Conservation (phyloP, 2,113 vertebrate species). For the Melanostigma gelatinosum region DNA sequence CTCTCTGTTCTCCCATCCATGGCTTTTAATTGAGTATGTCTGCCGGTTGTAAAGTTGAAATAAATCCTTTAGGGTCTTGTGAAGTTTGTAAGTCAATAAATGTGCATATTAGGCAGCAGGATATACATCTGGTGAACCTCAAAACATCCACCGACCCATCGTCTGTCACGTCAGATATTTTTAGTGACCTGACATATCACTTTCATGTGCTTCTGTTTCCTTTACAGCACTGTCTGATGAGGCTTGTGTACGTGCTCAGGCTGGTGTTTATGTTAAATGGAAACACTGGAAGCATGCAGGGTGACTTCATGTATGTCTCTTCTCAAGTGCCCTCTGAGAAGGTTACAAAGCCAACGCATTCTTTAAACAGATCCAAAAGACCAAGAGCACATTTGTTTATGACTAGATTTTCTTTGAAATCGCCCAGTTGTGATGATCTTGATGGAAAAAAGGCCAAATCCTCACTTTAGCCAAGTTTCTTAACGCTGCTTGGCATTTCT, state of each 20-base stretch:
- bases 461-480: conserved; percentile 29
- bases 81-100: conserved; percentile 26
- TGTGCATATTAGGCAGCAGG: neutral
- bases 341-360: conserved; percentile 23
- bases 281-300: conserved; percentile 20
- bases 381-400: conserved; percentile 29
- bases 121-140: conserved; percentile 18
- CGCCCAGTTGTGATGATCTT: conserved; percentile 42
- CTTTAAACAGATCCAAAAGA: conserved; percentile 38
- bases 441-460: conserved; percentile 19
- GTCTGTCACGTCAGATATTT: conserved; percentile 11
- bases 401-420: conserved; percentile 37
- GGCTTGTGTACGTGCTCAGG: neutral
- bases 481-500: conserved; percentile 37
- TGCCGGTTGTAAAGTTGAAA: conserved; percentile 32
- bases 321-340: conserved; percentile 16
- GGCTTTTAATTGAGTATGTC: conserved; percentile 26
- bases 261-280: conserved; percentile 32
- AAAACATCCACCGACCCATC: conserved; percentile 3
- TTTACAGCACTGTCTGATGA: neutral
- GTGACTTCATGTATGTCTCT: conserved; percentile 7
- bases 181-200: neutral
- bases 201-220: neutral
- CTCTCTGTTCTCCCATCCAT: conserved; percentile 83
- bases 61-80: conserved; percentile 49